Conservation (phyloP, 2,113 vertebrate genomes). For the Cyprinodon tularosa region DNA sequence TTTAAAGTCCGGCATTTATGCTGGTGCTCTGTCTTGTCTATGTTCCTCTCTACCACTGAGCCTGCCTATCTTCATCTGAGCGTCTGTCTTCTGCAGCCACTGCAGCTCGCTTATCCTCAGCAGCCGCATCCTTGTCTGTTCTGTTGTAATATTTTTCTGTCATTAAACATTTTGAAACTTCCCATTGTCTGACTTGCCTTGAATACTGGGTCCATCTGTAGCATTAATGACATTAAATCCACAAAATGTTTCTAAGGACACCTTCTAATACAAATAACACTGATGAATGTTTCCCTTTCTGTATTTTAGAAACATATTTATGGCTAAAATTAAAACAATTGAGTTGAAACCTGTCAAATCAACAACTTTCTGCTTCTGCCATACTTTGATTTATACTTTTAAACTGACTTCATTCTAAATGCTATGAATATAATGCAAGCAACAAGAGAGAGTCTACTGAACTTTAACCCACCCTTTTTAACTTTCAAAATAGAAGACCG, state of each 20-base stretch:
- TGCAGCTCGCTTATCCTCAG: no score
- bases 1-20: no score
- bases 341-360: neutral
- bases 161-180: no score
- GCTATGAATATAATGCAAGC: constrained; percentile 8
- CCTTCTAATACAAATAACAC: neutral
- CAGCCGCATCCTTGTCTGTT: no score
- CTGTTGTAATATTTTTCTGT: no score
- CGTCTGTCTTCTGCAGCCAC: no score
- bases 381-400: neutral
- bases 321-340: constrained; percentile 4
- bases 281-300: neutral
- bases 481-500: constrained; percentile 35
- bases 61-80: no score
- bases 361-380: neutral
- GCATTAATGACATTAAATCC: neutral
- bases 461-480: constrained; percentile 1
- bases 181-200: no score
- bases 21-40: no score
- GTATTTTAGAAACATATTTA: neutral
- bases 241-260: neutral
- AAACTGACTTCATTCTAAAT: constrained; percentile 4
- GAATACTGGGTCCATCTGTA: no score
- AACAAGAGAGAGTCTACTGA: neutral
- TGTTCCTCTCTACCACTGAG: no score